Evolutionary conservation across 2,888 invertebrate species (phyloP).

Genomic region (Leptogaster cylindrica): DNA sequence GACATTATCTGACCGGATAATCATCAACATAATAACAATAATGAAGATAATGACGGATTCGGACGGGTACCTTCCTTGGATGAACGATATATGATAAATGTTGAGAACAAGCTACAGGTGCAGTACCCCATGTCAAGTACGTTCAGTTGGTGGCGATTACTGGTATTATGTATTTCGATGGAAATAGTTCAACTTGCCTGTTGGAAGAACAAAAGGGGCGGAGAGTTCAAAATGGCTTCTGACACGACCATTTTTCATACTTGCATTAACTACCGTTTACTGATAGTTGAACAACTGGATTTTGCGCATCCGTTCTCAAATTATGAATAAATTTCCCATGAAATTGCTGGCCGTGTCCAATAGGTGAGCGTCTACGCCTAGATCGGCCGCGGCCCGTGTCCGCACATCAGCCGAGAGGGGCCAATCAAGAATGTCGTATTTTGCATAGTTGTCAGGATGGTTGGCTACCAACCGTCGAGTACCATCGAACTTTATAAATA

Average conservation of each 20-base stretch:
- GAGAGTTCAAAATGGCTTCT: slow-evolving; percentile 35
- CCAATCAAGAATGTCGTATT: slow-evolving; percentile 37
- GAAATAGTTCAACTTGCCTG: slow-evolving; percentile 20
- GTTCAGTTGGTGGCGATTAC: slow-evolving; percentile 10
- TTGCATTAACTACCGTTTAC: slow-evolving; percentile 15
- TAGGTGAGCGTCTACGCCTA: slow-evolving; percentile 30
- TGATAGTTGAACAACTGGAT: slow-evolving; percentile 15
- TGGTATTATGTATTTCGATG: slow-evolving; percentile 19
- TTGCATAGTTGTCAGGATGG: slow-evolving; percentile 34
- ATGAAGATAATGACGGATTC: slow-evolving; percentile 36
- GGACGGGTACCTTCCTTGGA: slow-evolving; percentile 8
- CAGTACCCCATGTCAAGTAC: slow-evolving; percentile 21
- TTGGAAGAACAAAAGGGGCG: slow-evolving; percentile 3
- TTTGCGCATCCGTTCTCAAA: slow-evolving; percentile 21
- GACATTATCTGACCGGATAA: slow-evolving; percentile 38
- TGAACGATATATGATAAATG: slow-evolving; percentile 30
- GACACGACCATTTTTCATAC: slow-evolving; percentile 41
- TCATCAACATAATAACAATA: slow-evolving; percentile 39
- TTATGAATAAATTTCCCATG: slow-evolving; percentile 37
- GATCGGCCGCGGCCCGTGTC: slow-evolving; percentile 2
- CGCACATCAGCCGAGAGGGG: not conserved
- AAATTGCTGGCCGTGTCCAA: slow-evolving; percentile 28
- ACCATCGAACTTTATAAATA: slow-evolving; percentile 30
- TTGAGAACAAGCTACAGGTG: slow-evolving; percentile 25
- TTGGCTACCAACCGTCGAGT: slow-evolving; percentile 29